Base-by-base conservation (phyloP, 37 sponge, comb jelly and placozoan genomes). In the Cliona cf. orientalis region DNA sequence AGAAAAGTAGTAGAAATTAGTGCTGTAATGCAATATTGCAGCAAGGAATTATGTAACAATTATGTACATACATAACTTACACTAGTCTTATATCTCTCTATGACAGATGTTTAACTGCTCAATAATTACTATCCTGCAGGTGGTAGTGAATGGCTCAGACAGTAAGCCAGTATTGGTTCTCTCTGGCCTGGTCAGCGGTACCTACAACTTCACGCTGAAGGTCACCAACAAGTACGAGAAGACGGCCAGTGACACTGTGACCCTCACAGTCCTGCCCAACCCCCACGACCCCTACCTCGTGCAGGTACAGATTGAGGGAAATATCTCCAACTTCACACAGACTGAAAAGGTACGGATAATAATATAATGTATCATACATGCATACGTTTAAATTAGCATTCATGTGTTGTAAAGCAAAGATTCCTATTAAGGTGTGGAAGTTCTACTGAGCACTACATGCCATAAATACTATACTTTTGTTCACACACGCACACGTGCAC, bases 191-290 rank as follows among this genome's bases (percentile, higher is more conserved):
- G 84, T 85, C 42, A 69, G 69, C 19, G 97, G 97, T 23, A 86
- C 81, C 9, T 97, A 97, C 87, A 88, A 82, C 71, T 93, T 93
- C 82, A 81, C 85, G 0, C 88, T 96, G 26, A 76, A 36, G 42
- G 61, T 76, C 37, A 70, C 77, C 58, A 85, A 69, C 82, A 60
- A 43, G 33, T 37, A 82, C 25, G 45, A 46, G 5, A 23, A 46
- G 35, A 28, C 44, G 1, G 73, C 82, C 23, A 26, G 35, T 29
- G 78, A 76, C 66, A 69, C 33, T 28, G 69, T 76, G 61, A 72
- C 49, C 5, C 49, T 82, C 46, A 58, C 41, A 6, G 82, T 82
- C 22, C 72, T 71, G 17, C 61, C 82, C n/a, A 42, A 84, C 84
- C 68, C 84, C n/a, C 28, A 46, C 68, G 44, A 66, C 4, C 40